Percentiles rank a stretch among this genome's conserved stretches.
phyloP scores from a whole-genome alignment of 2,888 invertebrate genomes.

The Camptogramma bilineatum region DNA sequence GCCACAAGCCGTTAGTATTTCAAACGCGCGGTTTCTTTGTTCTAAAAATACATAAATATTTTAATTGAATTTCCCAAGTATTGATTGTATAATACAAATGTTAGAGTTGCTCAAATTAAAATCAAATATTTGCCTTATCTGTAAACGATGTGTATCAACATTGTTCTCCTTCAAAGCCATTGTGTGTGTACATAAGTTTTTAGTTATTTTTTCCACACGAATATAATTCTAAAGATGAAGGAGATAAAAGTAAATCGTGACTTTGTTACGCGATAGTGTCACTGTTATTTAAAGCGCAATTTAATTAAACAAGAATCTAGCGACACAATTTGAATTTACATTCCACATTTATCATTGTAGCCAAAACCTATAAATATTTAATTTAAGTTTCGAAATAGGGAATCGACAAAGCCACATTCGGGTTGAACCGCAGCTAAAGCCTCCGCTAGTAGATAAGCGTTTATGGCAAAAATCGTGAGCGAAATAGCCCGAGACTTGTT shows the following conservation, averaged over 20 bases:
- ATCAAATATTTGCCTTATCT: constrained; percentile 38
- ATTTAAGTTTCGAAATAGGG: neutral
- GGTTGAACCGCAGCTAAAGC: constrained; percentile 9
- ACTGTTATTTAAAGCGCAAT: neutral
- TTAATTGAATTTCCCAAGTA: constrained; percentile 24
- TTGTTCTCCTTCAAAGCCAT: constrained; percentile 37
- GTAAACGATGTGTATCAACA: constrained; percentile 38
- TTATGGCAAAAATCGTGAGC: constrained; percentile 74
- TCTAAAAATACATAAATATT: constrained; percentile 18
- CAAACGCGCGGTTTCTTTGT: constrained; percentile 40
- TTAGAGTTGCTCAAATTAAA: constrained; percentile 31
- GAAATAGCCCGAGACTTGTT: constrained; percentile 69
- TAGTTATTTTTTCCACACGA: constrained; percentile 31
- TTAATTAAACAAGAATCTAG: constrained; percentile 3
- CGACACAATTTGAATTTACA: constrained; percentile 3
- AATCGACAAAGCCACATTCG: neutral
- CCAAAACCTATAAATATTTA: neutral
- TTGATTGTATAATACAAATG: constrained; percentile 22
- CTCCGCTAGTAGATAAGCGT: constrained; percentile 36
- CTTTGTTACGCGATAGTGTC: constrained; percentile 8
- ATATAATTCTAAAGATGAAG: constrained; percentile 16
- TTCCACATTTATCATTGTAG: neutral
- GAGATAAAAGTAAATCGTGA: constrained; percentile 16
- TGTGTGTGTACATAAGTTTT: constrained; percentile 22
- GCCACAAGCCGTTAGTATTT: constrained; percentile 38